Evolutionary conservation across 2,797 vertebrate species (phyloP).

Genomic region (Pseudochirops cupreus): DNA sequence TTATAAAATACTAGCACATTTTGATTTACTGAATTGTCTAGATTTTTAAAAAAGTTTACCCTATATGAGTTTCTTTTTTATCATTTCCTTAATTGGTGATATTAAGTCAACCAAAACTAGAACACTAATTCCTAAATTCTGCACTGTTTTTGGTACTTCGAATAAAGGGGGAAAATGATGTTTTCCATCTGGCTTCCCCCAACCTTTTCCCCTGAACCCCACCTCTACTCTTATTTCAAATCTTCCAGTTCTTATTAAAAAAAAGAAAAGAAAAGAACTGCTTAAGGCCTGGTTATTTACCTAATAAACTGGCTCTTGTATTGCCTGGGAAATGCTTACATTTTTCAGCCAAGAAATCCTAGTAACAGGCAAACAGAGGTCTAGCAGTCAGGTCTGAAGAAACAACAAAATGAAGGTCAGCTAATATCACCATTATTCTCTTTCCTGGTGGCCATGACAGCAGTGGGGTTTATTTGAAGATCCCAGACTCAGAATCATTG

Average conservation of each 20-base stretch:
- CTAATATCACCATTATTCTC: constrained; percentile 90
- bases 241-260: constrained; percentile 76
- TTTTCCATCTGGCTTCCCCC: background rate
- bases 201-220: constrained; percentile 27
- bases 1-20: background rate
- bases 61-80: background rate
- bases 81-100: background rate
- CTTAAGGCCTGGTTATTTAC: constrained; percentile 89
- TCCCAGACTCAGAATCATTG: constrained; percentile 97
- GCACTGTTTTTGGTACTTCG: background rate
- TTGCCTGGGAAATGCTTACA: constrained; percentile 89
- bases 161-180: background rate
- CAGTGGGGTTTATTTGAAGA: constrained; percentile 94
- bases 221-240: constrained; percentile 3
- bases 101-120: constrained; percentile 18
- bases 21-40: background rate
- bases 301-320: constrained; percentile 89
- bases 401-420: constrained; percentile 96
- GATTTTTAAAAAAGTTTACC: background rate
- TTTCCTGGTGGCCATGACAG: constrained; percentile 93
- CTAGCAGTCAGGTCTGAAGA: constrained; percentile 94
- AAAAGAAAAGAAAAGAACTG: constrained; percentile 88
- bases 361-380: constrained; percentile 95
- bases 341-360: constrained; percentile 93
- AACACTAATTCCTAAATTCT: background rate